These are phyloP conservation scores for Typhlichthys subterraneus DNA, from an alignment of 2,797 vertebrate genomes.

Conservation along the genomic window DNA sequence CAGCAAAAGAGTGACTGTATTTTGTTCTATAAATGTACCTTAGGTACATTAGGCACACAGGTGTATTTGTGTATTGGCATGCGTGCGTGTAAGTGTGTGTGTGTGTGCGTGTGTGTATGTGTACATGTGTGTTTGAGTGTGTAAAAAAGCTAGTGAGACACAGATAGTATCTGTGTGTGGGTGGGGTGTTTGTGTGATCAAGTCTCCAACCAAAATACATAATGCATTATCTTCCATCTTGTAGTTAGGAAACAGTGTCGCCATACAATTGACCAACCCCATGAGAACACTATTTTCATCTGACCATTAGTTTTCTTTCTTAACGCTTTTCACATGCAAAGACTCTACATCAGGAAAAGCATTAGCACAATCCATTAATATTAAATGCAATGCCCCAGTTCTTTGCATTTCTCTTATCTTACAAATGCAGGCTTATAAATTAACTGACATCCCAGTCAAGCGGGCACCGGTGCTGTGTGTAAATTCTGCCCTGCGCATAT, in stretches of 20 bases:
- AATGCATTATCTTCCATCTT: constrained; percentile 56
- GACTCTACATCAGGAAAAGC: constrained; percentile 15
- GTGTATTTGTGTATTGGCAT: constrained; percentile 4
- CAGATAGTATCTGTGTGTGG: constrained; percentile 44
- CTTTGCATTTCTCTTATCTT: constrained; percentile 69
- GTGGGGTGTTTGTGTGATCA: constrained; percentile 54
- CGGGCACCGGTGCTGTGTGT: constrained; percentile 40
- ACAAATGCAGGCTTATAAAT: constrained; percentile 63
- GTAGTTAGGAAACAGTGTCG: constrained; percentile 50
- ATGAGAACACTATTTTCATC: constrained; percentile 36
- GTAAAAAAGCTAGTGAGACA: neutral
- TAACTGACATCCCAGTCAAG: constrained; percentile 57
- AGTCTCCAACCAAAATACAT: constrained; percentile 44
- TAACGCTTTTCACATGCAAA: constrained; percentile 44
- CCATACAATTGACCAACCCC: constrained; percentile 45
- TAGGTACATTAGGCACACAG: neutral
- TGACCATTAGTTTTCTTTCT: constrained; percentile 43
- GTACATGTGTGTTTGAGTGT: neutral
- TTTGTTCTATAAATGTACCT: constrained; percentile 55
- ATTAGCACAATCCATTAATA: constrained; percentile 58
- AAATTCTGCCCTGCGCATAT: constrained; percentile 51
- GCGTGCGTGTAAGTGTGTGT: constrained; percentile 9
- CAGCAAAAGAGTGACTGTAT: constrained; percentile 47
- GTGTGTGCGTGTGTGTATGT: constrained; percentile 1
- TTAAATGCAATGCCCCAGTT: constrained; percentile 53